A percentile compares a stretch with the other conserved stretches of the same genome.
phyloP scores from a whole-genome alignment of 2,888 invertebrate genomes.

The Dryobota labecula region DNA sequence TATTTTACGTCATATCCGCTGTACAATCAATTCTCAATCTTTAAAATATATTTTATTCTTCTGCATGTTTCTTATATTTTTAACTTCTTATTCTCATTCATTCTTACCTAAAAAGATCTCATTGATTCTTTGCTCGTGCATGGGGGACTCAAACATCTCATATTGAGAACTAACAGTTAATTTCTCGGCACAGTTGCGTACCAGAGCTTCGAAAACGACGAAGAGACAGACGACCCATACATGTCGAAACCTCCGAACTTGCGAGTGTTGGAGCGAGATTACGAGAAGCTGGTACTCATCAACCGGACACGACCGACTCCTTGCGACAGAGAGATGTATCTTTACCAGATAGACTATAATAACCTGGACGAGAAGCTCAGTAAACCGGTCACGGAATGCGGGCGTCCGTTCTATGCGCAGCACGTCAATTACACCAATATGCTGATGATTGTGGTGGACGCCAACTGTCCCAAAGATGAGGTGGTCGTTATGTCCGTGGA shows the following conservation, averaged over 20 bases:
- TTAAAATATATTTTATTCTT: conserved; percentile 27
- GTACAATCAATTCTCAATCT: conserved; percentile 9
- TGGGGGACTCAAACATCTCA: conserved; percentile 29
- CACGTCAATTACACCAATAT: conserved; percentile 95
- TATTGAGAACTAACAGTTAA: conserved; percentile 13
- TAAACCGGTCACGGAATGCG: conserved; percentile 83
- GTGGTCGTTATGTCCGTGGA: conserved; percentile 83
- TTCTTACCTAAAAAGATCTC: conserved; percentile 18
- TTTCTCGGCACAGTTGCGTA: conserved; percentile 76
- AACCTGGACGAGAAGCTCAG: conserved; percentile 88
- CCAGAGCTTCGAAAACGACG: conserved; percentile 88
- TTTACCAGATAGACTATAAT: conserved; percentile 89
- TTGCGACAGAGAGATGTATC: conserved; percentile 94
- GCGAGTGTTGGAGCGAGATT: conserved; percentile 89
- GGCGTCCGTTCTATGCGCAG: conserved; percentile 93
- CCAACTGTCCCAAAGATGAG: conserved; percentile 90
- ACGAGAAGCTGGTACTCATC: conserved; percentile 92
- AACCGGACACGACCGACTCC: conserved; percentile 95
- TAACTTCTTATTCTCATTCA: conserved; percentile 16
- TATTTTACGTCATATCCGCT: conserved; percentile 14
- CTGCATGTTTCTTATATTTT: conserved; percentile 50
- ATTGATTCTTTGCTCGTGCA: conserved; percentile 54
- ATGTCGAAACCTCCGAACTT: conserved; percentile 83
- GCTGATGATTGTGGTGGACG: conserved; percentile 94
- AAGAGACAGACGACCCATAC: conserved; percentile 83